Evolutionary conservation across 2,888 invertebrate genomes (phyloP), one percentile per base, ranked within the genome.

Genomic region (Hipparchia sbordonii): DNA sequence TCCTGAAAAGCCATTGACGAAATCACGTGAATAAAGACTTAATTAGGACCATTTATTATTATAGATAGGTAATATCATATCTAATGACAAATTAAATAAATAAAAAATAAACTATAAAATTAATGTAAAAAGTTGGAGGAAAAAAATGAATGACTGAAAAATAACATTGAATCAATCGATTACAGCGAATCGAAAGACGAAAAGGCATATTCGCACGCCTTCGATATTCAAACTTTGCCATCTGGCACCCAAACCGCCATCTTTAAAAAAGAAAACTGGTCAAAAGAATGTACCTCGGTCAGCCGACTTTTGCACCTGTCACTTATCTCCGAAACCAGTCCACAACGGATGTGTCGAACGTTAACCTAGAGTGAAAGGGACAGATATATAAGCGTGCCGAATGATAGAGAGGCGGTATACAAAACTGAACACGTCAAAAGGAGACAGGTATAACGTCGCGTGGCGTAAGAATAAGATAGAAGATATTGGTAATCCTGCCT

Each of bases 251-350:
- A 67, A 13, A 59, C 71, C 39, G 61, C 74, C 72, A 74, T 75
- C 75, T 79, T 79, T 77, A 76, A 79, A 80, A 79, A 79, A 79
- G 72, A 78, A 79, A 78, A 79, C 85, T 85, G 86, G 85, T 82
- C 85, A 85, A 85, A 39, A 86, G 87, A 89, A 89, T 89, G 84
- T 84, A 83, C 82, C 81, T 81, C 79, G 82, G 79, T 75, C 78
- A 80, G 79, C 77, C 80, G 77, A 81, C 81, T 82, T 89, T 90
- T 89, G 88, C 90, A 91, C 90, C 90, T 91, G 90, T 89, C 90
- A 86, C 84, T 80, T 81, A 78, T 77, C 71, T 72, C 73, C 73
- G 79, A 83, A 65, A 90, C 89, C 87, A 79, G 90, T 90, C 88
- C 84, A 74, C 81, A 84, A 80, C 90, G 90, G 90, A 90, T 89